Percentiles rank a stretch among this genome's conserved stretches.
These are phyloP conservation scores for Kryptolebias ocellatus DNA, from an alignment of 2,797 vertebrate species.

Conservation along the genomic window DNA sequence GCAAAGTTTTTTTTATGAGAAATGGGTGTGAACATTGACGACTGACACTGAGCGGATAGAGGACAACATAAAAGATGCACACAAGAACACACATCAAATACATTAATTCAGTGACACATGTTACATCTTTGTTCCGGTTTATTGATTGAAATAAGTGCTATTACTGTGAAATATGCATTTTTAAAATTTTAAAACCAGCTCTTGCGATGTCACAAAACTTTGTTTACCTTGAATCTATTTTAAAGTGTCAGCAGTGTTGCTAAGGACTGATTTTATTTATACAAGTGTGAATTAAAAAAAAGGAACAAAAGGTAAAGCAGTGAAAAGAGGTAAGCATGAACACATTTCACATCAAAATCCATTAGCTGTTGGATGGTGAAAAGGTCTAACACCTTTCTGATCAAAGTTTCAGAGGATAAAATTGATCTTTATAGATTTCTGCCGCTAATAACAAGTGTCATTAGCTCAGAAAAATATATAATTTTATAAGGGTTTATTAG, in stretches of 20 bases:
- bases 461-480: neutral
- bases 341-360: constrained; percentile 2
- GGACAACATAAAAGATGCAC: neutral
- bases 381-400: neutral
- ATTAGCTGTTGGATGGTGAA: neutral
- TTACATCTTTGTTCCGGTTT: neutral
- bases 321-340: neutral
- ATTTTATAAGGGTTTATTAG: neutral
- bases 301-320: neutral
- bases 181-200: neutral
- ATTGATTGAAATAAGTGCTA: neutral
- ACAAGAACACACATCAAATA: neutral
- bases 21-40: neutral
- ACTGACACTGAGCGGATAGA: neutral
- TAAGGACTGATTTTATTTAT: neutral
- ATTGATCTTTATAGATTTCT: constrained; percentile 4
- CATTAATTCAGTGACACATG: neutral
- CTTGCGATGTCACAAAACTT: neutral
- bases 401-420: neutral
- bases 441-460: neutral
- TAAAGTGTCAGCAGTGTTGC: neutral
- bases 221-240: neutral
- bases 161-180: neutral
- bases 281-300: neutral
- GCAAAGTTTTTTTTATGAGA: neutral